These are phyloP conservation scores for Ceyx erithaca DNA, from an alignment of 2,797 vertebrate genomes.

Conservation along the genomic window DNA sequence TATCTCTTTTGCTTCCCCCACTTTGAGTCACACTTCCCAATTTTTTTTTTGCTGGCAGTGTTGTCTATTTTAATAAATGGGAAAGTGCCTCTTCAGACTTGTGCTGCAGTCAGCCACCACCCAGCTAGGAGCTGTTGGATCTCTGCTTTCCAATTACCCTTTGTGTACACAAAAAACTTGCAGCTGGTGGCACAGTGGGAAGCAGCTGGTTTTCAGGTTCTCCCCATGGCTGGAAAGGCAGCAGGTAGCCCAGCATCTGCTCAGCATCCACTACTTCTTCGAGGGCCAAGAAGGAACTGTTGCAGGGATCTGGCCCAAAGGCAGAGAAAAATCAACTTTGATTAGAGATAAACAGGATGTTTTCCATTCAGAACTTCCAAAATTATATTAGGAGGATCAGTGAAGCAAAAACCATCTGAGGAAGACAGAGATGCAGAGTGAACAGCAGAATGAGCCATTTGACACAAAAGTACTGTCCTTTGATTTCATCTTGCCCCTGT, in stretches of 20 bases:
- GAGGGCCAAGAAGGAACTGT: neutral
- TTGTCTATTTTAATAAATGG: constrained; percentile 40
- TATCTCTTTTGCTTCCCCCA: constrained; percentile 19
- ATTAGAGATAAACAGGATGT: neutral
- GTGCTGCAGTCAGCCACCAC: neutral
- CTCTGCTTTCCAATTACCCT: neutral
- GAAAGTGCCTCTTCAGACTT: neutral
- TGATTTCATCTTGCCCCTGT: neutral
- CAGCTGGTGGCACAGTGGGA: neutral
- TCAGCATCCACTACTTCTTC: neutral
- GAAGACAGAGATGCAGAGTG: neutral
- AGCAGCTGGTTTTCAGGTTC: neutral
- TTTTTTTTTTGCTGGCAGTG: neutral
- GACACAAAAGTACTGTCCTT: neutral
- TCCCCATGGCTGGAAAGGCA: neutral
- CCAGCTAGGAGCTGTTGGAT: neutral
- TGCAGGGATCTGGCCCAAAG: neutral
- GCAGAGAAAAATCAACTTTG: neutral
- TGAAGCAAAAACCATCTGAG: neutral
- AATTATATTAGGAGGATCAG: neutral
- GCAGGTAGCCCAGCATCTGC: neutral
- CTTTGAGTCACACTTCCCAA: constrained; percentile 51
- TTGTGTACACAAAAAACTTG: neutral
- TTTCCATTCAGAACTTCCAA: constrained; percentile 6
- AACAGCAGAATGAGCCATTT: neutral